Evolutionary conservation across 2,888 invertebrate species (phyloP).

Genomic region (Nysson spinosus): DNA sequence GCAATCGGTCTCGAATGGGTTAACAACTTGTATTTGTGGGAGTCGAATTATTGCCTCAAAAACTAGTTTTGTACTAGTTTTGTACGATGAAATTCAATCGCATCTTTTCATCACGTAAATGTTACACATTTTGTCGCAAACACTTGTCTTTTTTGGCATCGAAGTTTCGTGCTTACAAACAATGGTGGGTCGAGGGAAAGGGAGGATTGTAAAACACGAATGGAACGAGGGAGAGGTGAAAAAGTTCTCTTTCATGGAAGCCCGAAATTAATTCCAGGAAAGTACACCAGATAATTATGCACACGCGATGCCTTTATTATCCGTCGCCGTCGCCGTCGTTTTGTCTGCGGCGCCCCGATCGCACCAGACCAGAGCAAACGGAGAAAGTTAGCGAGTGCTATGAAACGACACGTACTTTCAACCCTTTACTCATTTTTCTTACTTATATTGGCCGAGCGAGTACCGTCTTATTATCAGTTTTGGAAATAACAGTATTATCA

Average conservation of each 20-base stretch:
- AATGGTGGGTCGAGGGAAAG: conserved; percentile 22
- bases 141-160: conserved; percentile 4
- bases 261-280: conserved; percentile 66
- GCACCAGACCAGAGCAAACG: conserved; percentile 20
- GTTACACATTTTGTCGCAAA: conserved; percentile 10
- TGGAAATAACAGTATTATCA: background rate
- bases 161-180: conserved; percentile 27
- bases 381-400: conserved; percentile 7
- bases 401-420: background rate
- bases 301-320: conserved; percentile 63
- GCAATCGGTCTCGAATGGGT: too few relatives aligned
- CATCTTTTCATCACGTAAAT: background rate
- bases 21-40: too few relatives aligned
- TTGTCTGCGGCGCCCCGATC: conserved; percentile 31
- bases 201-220: conserved; percentile 16
- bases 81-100: too few relatives aligned
- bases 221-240: conserved; percentile 25
- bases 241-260: conserved; percentile 40
- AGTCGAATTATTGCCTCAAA: too few relatives aligned
- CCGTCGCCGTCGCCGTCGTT: conserved; percentile 33
- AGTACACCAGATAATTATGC: conserved; percentile 61
- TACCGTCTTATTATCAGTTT: background rate
- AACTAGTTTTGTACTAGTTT: too few relatives aligned
- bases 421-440: background rate
- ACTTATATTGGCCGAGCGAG: background rate